These are phyloP conservation scores for Masticophis lateralis DNA, from an alignment of 2,797 vertebrate species.

Conservation along the genomic window DNA sequence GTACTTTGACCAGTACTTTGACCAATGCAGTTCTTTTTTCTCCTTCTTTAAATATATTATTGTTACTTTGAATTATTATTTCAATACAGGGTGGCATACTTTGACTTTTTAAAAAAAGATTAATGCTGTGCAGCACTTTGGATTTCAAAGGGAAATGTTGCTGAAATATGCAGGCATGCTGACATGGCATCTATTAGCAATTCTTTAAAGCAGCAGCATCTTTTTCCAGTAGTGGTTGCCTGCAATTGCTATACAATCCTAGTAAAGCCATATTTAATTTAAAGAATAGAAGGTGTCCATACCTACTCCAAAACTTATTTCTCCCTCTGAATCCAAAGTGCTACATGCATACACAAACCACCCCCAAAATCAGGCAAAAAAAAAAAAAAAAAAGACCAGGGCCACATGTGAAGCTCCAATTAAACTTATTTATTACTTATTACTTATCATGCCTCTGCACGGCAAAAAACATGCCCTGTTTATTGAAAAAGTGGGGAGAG, in stretches of 20 bases:
- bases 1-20: no score
- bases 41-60: not conserved
- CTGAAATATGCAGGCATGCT: not conserved
- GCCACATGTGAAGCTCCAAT: not conserved
- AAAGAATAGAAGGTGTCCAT: not conserved
- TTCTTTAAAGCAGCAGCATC: not conserved
- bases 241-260: not conserved
- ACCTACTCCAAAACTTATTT: not conserved
- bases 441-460: not conserved
- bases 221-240: not conserved
- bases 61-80: not conserved
- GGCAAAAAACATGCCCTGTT: not conserved
- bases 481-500: not conserved
- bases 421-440: not conserved
- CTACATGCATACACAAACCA: not conserved
- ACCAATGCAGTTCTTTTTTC: not conserved
- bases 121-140: not conserved
- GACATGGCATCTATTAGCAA: not conserved
- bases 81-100: not conserved
- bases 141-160: not conserved
- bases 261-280: not conserved
- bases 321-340: not conserved
- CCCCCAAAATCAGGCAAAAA: not conserved
- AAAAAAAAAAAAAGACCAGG: not conserved
- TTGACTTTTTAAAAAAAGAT: not conserved